Base-by-base conservation (phyloP, 2,113 vertebrate species). In the Macroglossus sobrinus region DNA sequence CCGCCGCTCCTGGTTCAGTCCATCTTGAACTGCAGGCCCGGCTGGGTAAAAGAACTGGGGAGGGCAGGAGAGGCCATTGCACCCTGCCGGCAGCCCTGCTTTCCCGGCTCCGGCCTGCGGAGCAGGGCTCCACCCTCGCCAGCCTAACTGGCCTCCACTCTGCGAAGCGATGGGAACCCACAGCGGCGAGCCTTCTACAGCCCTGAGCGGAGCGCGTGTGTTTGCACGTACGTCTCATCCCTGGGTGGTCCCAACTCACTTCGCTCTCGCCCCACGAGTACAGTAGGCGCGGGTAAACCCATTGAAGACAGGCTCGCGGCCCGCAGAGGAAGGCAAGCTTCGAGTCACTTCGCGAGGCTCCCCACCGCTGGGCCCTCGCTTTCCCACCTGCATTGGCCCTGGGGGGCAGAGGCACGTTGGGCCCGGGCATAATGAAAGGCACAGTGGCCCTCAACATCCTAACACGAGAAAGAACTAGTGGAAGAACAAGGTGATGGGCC, bases 21-120 rank as follows among this genome's bases (percentile, higher is more conserved):
- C 1, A 4, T 28, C 35, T 0, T 5, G 50, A 40, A 12, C 28
- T 10, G 0, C 43, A 40, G 40, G 40, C 59, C 55, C 0, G 26
- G 5, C 40, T 33, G 35, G n/a, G 40, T 84, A 64, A 43, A n/a
- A 75, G 68, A 71, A 38, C 7, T 14, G 61, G 14, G 28, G 33
- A 55, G 40, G 5, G 26, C 7, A 45, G 45, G 8, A 55, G 12
- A 50, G 80, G n/a, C 35, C 59, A 0, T n/a, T 15, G 28, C 3
- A 12, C 18, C 21, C 55, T 0, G 12, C 30, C 16, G 0, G 21
- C 40, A 13, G 0, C 47, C 33, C n/a, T 1, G 7, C 55, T 93
- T 84, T 84, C 9, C 63, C 0, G 2, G 4, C 28, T 71, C 3
- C 40, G 40, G 71, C 30, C 22, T 14, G 22, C 16, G 0, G 7